Conservation (phyloP, 2,113 vertebrate species). For the Trachemys scripta region DNA sequence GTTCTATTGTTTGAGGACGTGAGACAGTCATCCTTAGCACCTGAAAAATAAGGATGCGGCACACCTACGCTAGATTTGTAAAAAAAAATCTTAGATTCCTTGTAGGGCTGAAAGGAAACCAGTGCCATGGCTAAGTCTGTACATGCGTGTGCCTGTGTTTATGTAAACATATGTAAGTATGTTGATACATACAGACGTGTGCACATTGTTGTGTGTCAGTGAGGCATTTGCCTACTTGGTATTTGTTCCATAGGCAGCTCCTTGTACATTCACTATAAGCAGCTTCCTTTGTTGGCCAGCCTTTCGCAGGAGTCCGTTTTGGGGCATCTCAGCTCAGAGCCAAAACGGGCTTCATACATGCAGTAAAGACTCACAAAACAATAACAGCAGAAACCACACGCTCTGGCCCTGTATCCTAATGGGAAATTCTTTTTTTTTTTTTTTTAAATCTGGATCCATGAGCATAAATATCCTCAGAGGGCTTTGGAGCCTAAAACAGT, state of each 20-base stretch:
- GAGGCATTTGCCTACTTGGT: neutral
- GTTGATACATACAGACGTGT: neutral
- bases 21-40: neutral
- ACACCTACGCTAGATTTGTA: neutral
- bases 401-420: neutral
- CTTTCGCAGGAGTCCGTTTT: neutral
- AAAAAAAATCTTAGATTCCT: neutral
- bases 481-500: neutral
- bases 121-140: neutral
- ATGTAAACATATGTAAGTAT: neutral
- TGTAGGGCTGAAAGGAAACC: neutral
- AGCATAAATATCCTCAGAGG: neutral
- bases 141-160: neutral
- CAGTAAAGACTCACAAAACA: neutral
- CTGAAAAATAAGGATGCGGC: neutral
- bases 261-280: neutral
- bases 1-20: neutral
- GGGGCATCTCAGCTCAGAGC: slow-evolving; percentile 4
- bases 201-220: neutral
- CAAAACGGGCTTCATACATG: neutral
- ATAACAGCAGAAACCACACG: neutral
- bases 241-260: neutral
- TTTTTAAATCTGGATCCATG: neutral
- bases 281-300: neutral
- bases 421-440: neutral